Percentiles rank a stretch among this genome's conserved stretches.
phyloP scores from a whole-genome alignment of 2,113 vertebrate species.

The Platichthys stellatus region DNA sequence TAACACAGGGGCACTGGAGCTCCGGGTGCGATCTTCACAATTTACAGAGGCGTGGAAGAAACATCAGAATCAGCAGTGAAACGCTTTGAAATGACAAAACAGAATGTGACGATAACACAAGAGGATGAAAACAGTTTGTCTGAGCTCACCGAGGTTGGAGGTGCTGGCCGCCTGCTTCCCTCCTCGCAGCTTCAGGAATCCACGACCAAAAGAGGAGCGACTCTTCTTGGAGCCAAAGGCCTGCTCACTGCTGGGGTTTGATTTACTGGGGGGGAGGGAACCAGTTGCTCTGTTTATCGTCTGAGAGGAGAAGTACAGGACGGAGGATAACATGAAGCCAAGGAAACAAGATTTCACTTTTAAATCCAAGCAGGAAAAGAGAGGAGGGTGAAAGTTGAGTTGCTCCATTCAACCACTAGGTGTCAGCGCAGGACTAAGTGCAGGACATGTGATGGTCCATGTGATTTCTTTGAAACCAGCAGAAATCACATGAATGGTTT shows the following conservation, averaged over 20 bases:
- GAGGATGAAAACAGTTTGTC: neutral
- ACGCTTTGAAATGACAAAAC: constrained; percentile 42
- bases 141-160: constrained; percentile 87
- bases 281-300: constrained; percentile 23
- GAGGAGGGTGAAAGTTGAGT: neutral
- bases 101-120: neutral
- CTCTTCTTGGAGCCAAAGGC: constrained; percentile 89
- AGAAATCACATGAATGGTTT: neutral
- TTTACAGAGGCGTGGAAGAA: constrained; percentile 71
- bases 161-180: constrained; percentile 88
- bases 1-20: constrained; percentile 90
- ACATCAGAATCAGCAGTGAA: constrained; percentile 64
- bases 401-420: neutral
- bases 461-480: neutral
- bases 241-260: constrained; percentile 69
- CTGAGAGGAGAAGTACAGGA: constrained; percentile 21
- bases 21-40: constrained; percentile 89
- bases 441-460: neutral
- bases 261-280: constrained; percentile 65
- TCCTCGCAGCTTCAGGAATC: constrained; percentile 93
- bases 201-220: constrained; percentile 92
- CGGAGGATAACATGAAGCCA: neutral
- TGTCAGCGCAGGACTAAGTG: neutral
- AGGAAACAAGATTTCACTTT: neutral
- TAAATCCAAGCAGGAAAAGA: neutral